Conservation (phyloP, 2,113 vertebrate species). For the Dicrurus megarhynchus region DNA sequence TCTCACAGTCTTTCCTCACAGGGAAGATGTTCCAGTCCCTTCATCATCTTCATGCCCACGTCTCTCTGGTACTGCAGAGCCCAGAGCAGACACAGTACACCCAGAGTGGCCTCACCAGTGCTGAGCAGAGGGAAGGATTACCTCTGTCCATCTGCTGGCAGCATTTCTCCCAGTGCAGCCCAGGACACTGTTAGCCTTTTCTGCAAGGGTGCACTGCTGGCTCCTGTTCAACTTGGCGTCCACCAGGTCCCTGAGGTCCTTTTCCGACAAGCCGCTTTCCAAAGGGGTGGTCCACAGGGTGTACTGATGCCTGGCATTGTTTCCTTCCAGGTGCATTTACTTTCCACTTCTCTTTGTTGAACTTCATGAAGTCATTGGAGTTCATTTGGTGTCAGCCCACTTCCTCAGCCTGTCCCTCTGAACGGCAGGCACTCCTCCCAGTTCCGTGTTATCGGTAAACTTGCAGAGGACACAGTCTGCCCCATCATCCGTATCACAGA, state of each 20-base stretch:
- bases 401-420: neutral
- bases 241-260: neutral
- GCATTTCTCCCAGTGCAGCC: neutral
- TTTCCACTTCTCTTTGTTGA: neutral
- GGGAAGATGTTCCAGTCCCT: neutral
- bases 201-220: neutral
- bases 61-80: fast-evolving
- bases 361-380: neutral
- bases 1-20: neutral
- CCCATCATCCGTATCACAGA: neutral
- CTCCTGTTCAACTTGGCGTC: neutral
- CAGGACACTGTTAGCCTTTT: neutral
- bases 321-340: neutral
- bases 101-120: neutral
- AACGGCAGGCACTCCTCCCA: neutral
- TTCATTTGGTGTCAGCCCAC: neutral
- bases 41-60: neutral
- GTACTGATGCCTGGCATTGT: neutral
- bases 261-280: neutral
- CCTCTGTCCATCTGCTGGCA: neutral
- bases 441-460: neutral
- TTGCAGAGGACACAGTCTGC: neutral
- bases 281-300: neutral
- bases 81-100: neutral
- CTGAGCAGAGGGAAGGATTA: neutral